Evolutionary conservation across 2,113 vertebrate species (phyloP).

Genomic region (Fregetta grallaria): DNA sequence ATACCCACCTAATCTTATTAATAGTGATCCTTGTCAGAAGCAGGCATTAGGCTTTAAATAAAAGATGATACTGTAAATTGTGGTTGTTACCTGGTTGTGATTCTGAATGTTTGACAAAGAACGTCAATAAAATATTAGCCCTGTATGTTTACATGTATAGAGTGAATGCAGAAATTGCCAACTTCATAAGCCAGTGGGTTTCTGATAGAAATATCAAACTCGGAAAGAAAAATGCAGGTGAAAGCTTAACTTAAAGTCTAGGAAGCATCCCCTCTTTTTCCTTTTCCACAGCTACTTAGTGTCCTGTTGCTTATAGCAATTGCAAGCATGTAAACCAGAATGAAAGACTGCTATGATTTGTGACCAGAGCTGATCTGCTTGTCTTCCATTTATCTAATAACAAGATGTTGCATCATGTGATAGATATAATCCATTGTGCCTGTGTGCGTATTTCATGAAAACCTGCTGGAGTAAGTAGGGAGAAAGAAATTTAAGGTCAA

Average conservation of each 20-base stretch:
- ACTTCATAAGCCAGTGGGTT: background rate
- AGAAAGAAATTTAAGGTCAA: background rate
- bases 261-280: background rate
- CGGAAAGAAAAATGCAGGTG: background rate
- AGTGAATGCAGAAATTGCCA: background rate
- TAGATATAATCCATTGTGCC: background rate
- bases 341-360: background rate
- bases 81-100: background rate
- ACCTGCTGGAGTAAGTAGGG: background rate
- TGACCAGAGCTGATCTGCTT: background rate
- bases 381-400: background rate
- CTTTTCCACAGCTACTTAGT: background rate
- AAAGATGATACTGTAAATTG: background rate
- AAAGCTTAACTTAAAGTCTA: background rate
- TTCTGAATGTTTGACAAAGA: background rate
- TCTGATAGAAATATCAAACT: background rate
- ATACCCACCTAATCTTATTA: background rate
- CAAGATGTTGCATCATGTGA: background rate
- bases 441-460: background rate
- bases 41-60: background rate
- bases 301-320: background rate
- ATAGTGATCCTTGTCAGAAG: background rate
- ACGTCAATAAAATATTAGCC: background rate
- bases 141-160: accelerated
- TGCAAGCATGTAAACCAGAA: background rate